A percentile compares a stretch with the other conserved stretches of the same genome.
These are phyloP conservation scores for Acholoe squamosa DNA, from an alignment of 2,888 invertebrate genomes.

Conservation along the genomic window DNA sequence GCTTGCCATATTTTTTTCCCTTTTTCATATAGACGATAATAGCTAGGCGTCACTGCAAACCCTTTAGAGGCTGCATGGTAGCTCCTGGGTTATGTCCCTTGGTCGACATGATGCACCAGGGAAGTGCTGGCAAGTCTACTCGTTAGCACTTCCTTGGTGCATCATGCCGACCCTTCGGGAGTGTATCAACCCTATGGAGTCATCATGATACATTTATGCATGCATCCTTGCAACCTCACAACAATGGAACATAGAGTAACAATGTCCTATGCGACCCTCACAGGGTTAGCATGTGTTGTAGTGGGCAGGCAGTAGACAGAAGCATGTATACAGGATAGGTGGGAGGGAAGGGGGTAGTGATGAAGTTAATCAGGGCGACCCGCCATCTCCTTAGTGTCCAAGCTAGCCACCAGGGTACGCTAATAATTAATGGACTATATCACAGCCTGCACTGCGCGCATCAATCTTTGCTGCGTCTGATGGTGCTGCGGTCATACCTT, in stretches of 20 bases:
- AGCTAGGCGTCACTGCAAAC: neutral
- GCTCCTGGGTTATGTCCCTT: too few species aligned
- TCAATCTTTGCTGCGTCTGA: neutral
- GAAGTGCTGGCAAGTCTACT: too few species aligned
- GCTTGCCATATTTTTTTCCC: neutral
- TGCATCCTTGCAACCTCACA: too few species aligned
- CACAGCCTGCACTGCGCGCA: slow-evolving; percentile 7
- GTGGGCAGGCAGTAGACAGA: neutral
- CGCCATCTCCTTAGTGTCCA: slow-evolving; percentile 2
- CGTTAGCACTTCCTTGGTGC: too few species aligned
- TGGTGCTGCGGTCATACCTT: slow-evolving; percentile 11
- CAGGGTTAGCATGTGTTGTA: neutral
- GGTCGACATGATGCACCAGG: too few species aligned
- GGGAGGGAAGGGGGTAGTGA: neutral
- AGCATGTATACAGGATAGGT: neutral
- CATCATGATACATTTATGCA: too few species aligned
- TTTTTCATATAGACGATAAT: slow-evolving; percentile 27
- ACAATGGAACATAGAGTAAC: too few species aligned
- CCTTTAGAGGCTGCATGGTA: too few species aligned
- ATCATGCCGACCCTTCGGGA: too few species aligned
- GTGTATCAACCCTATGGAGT: too few species aligned
- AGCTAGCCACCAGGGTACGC: neutral
- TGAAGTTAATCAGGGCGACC: slow-evolving; percentile 15
- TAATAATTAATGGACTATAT: slow-evolving; percentile 41
- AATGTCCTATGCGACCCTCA: too few species aligned